A percentile compares a stretch with the other conserved stretches of the same genome.
phyloP scores from a whole-genome alignment of 2,113 vertebrate genomes.

The Ornithorhynchus anatinus region DNA sequence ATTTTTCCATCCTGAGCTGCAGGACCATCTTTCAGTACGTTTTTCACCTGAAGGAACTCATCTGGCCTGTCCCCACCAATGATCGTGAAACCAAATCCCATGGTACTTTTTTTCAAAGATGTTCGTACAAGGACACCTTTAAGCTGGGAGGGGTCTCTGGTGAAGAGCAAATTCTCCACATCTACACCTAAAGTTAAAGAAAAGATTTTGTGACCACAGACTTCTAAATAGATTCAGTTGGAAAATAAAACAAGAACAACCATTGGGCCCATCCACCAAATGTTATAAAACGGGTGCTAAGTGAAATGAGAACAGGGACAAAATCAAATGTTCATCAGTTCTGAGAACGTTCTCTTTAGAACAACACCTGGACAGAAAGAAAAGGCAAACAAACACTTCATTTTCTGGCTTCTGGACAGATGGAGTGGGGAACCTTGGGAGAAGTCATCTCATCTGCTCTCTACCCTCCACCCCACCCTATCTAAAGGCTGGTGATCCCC shows the following conservation, averaged over 20 bases:
- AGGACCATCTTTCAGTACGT: conserved; percentile 91
- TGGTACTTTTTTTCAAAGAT: conserved; percentile 86
- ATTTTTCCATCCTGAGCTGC: conserved; percentile 96
- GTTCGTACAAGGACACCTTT: conserved; percentile 87
- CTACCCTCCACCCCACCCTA: too few relatives aligned
- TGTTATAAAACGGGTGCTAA: neutral
- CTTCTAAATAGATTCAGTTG: neutral
- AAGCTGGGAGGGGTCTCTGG: conserved; percentile 89
- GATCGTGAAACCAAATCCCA: conserved; percentile 98
- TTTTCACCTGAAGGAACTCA: conserved; percentile 97
- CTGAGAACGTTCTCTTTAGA: conserved; percentile 1
- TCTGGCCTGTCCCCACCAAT: conserved; percentile 97
- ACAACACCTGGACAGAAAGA: too few relatives aligned
- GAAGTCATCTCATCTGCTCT: too few relatives aligned
- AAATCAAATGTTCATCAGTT: neutral
- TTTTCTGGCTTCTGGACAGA: too few relatives aligned
- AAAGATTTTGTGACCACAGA: neutral
- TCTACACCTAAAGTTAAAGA: conserved; percentile 56
- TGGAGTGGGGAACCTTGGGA: too few relatives aligned
- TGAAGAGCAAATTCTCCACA: conserved; percentile 79
- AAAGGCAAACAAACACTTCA: too few relatives aligned
- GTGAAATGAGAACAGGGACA: neutral
- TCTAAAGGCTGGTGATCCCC: too few relatives aligned
- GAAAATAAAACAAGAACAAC: neutral
- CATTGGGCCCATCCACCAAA: neutral